Evolutionary conservation across 2,888 invertebrate genomes (phyloP).

Genomic region (Synanthedon myopaeformis): DNA sequence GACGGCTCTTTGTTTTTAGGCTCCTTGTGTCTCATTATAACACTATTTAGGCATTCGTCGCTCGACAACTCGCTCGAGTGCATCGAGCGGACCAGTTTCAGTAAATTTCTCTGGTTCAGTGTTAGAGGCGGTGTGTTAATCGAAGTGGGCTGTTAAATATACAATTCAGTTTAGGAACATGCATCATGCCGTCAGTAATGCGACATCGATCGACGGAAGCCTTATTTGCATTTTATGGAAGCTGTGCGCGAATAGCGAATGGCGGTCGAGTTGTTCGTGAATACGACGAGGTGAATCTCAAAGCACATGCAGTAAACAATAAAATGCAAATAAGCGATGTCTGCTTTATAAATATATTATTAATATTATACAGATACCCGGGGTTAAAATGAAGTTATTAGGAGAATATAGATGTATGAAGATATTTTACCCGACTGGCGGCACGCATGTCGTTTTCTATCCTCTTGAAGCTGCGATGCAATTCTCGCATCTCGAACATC

Average conservation of each 20-base stretch:
- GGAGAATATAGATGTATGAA: not conserved
- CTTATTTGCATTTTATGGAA: conserved; percentile 69
- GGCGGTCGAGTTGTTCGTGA: conserved; percentile 31
- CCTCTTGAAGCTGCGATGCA: conserved; percentile 80
- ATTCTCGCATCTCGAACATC: conserved; percentile 81
- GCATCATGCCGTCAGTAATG: conserved; percentile 43
- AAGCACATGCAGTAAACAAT: conserved; percentile 68
- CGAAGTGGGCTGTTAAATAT: conserved; percentile 68
- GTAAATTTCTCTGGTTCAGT: conserved; percentile 69
- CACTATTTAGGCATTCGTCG: conserved; percentile 65
- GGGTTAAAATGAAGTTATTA: not conserved
- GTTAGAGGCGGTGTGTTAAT: conserved; percentile 68
- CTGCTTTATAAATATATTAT: not conserved
- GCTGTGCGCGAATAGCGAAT: conserved; percentile 52
- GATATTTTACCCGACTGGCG: conserved; percentile 48
- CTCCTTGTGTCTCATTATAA: conserved; percentile 63
- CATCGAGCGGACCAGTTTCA: conserved; percentile 70
- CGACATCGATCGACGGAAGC: conserved; percentile 29
- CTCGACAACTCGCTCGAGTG: conserved; percentile 69
- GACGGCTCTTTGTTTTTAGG: conserved; percentile 62
- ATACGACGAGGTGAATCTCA: conserved; percentile 35
- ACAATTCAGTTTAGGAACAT: conserved; percentile 57
- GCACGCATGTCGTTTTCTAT: conserved; percentile 71
- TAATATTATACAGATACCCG: not conserved
- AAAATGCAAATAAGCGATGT: conserved; percentile 67